These are phyloP conservation scores for Megaceryle torquata DNA, from an alignment of 2,113 vertebrate genomes.

Conservation along the genomic window DNA sequence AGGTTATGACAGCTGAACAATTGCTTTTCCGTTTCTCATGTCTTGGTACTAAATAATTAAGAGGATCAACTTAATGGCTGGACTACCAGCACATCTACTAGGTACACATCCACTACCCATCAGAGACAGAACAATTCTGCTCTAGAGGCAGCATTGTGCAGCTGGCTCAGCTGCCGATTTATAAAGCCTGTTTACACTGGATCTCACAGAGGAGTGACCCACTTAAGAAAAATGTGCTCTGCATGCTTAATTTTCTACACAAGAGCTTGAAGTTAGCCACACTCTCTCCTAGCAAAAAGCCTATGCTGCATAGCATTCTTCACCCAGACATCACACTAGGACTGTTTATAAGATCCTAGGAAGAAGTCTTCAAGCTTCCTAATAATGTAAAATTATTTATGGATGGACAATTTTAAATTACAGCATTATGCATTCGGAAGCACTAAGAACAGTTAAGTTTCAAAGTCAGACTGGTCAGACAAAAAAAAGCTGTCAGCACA, in stretches of 20 bases:
- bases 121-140: not conserved
- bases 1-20: not conserved
- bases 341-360: not conserved
- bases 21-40: not conserved
- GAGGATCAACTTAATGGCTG: not conserved
- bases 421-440: not conserved
- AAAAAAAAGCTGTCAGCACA: not conserved
- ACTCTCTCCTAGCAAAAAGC: not conserved
- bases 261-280: not conserved
- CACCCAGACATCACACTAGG: not conserved
- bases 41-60: not conserved
- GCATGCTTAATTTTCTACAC: not conserved
- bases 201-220: conserved; percentile 5
- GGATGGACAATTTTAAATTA: not conserved
- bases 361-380: not conserved
- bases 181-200: not conserved
- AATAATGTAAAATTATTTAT: not conserved
- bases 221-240: not conserved
- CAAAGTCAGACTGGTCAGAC: not conserved
- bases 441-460: not conserved
- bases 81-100: not conserved
- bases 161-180: not conserved
- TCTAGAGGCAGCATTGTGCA: not conserved
- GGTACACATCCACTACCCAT: not conserved
- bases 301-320: not conserved